phyloP scores from a whole-genome alignment of 1,140 invertebrate species.

The Belonocnema kinseyi region DNA sequence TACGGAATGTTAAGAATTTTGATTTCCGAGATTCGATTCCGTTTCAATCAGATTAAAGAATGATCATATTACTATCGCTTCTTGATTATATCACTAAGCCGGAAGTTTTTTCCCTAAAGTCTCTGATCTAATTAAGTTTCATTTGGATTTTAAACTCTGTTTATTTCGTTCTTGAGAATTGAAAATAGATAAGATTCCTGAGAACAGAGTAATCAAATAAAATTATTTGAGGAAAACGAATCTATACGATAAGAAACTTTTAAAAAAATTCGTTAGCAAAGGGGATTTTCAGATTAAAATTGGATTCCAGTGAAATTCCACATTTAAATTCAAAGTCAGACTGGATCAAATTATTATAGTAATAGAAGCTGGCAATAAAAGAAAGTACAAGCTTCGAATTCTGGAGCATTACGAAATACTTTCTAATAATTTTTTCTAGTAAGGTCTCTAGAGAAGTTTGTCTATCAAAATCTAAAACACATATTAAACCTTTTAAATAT shows the following conservation, averaged over 20 bases:
- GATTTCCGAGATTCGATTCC: too few species aligned
- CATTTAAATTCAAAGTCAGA: slow-evolving; percentile 19
- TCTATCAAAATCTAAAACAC: too few species aligned
- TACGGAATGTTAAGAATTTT: too few species aligned
- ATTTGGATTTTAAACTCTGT: background rate
- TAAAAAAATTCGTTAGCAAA: slow-evolving; percentile 4
- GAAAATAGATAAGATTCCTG: background rate
- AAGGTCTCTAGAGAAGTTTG: too few species aligned
- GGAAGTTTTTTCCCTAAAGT: slow-evolving; percentile 3
- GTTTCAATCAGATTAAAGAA: background rate
- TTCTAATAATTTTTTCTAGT: background rate
- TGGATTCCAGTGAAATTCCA: background rate
- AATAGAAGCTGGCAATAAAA: background rate
- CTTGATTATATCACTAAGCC: background rate
- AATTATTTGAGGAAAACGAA: background rate
- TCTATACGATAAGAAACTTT: background rate
- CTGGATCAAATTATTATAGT: slow-evolving; percentile 1
- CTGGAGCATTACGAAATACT: slow-evolving; percentile 14
- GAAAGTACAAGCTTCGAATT: slow-evolving; percentile 1
- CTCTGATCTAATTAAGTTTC: slow-evolving; percentile 10
- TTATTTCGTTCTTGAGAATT: too few species aligned
- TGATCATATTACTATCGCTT: background rate
- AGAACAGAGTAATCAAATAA: background rate
- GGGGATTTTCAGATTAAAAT: background rate
- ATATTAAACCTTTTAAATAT: too few species aligned